phyloP scores from a whole-genome alignment of 64 coral and sea anemone genomes.

The Catalaphyllia jardinei region DNA sequence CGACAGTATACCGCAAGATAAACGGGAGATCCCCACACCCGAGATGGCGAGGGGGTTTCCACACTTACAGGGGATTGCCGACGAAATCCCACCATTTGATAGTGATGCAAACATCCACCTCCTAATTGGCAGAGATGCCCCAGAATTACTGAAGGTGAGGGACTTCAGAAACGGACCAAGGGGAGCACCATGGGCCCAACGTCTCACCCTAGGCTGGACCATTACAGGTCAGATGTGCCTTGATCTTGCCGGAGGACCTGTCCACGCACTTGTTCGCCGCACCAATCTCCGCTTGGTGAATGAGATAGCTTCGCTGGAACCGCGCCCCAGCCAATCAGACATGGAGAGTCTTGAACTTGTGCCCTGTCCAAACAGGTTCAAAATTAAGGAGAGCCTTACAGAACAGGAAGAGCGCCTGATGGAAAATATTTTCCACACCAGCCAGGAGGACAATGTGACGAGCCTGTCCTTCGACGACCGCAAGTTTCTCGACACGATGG shows the following conservation, averaged over 20 bases:
- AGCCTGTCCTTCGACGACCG: constrained; percentile 24
- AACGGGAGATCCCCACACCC: constrained; percentile 20
- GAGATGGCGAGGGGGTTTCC: constrained; percentile 34
- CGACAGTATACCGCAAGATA: constrained; percentile 3
- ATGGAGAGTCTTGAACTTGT: neutral
- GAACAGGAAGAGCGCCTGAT: too few relatives aligned
- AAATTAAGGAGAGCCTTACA: neutral
- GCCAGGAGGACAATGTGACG: neutral
- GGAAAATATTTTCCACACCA: neutral
- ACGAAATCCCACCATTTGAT: constrained; percentile 1
- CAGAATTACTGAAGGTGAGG: constrained; percentile 30
- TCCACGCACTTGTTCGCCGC: neutral
- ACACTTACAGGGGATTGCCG: neutral
- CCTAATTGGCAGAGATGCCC: constrained; percentile 1
- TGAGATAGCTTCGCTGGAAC: neutral
- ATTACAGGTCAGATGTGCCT: constrained; percentile 32
- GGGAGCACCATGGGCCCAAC: constrained; percentile 7
- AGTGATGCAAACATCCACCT: neutral
- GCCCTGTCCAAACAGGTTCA: constrained; percentile 17
- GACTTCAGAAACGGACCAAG: constrained; percentile 23
- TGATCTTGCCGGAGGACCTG: neutral
- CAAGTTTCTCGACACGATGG: constrained; percentile 35
- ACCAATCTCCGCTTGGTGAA: neutral
- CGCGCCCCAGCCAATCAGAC: neutral
- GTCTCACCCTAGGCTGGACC: constrained; percentile 12